Percentiles rank a stretch among this genome's conserved stretches.
These are phyloP conservation scores for Zonotrichia leucophrys DNA, from an alignment of 2,113 vertebrate species.

Conservation along the genomic window DNA sequence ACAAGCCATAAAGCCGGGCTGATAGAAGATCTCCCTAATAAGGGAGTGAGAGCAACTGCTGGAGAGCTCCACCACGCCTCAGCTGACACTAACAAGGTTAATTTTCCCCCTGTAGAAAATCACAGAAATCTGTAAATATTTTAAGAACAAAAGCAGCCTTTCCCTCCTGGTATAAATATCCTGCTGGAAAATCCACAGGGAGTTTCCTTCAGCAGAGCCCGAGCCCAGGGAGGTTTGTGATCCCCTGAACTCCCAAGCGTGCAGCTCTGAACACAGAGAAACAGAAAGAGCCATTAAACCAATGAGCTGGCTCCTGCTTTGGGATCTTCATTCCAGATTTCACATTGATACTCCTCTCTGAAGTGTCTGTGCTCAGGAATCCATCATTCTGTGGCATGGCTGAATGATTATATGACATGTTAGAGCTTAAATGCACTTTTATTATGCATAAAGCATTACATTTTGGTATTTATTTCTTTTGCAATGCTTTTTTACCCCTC, in stretches of 20 bases:
- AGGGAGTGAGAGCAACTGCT: background rate
- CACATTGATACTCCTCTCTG: background rate
- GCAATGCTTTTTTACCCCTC: background rate
- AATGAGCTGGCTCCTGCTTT: background rate
- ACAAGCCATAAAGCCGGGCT: constrained; percentile 25
- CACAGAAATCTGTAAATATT: background rate
- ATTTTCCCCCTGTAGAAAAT: background rate
- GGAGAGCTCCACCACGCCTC: background rate
- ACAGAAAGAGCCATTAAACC: background rate
- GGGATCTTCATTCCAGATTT: background rate
- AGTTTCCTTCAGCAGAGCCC: background rate
- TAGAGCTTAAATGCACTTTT: constrained; percentile 19
- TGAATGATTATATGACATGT: constrained; percentile 3
- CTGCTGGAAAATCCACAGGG: background rate
- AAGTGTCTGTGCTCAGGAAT: background rate
- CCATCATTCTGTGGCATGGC: background rate
- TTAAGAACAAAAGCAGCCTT: background rate
- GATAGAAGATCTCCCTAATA: constrained; percentile 4
- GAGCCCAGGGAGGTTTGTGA: background rate
- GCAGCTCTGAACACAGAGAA: background rate
- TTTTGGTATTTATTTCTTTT: constrained; percentile 8
- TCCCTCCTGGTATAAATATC: background rate
- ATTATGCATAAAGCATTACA: background rate
- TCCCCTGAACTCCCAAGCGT: background rate
- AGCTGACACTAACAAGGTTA: background rate